Evolutionary conservation across 2,888 invertebrate species (phyloP), one percentile per base, ranked within the genome.

Genomic region (Lithophane socia): DNA sequence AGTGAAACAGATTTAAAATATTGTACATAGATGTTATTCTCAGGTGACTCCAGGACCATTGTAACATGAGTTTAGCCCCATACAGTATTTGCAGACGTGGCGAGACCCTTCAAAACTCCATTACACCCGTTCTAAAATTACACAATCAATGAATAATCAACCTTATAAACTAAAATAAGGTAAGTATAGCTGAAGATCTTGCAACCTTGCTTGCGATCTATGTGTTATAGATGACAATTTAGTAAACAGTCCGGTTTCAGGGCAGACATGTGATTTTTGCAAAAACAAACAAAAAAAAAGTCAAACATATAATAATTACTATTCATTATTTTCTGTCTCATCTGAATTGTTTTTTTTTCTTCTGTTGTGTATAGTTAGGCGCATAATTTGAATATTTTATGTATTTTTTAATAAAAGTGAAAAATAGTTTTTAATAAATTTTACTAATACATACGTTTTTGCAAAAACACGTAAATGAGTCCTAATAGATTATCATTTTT

Each of bases 331-430:
- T 68, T 76, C 21, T 42, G 61, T 81, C 76, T 84, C 65, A 73
- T 73, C 52, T 60, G 73, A 56, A 49, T 66, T 54, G 61, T 64
- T 49, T 82, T 72, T 58, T 29, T 61, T 49, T 54, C 54, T 49
- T 54, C 54, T 61, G 9, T 49, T 18, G n/a, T 68, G 10, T 76
- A 69, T 73, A 63, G 24, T 29, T 67, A 73, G 68, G 69, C 64
- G 65, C 74, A 4, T 65, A 77, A 72, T 73, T 77, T 82, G 60
- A 77, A 85, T 85, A 67, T 82, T 85, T 84, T 77, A 75, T 73
- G 65, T 77, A 75, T 84, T 84, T 84, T 84, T 82, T 84, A 85
- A 84, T 82, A 84, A 84, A 84, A 84, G 82, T 85, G 83, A 73
- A 84, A 84, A 84, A 84, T 73, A 16, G 64, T 73, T 77, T 77